Conservation (phyloP, 1,140 invertebrate genomes). For the Lysiphlebus fabarum region DNA sequence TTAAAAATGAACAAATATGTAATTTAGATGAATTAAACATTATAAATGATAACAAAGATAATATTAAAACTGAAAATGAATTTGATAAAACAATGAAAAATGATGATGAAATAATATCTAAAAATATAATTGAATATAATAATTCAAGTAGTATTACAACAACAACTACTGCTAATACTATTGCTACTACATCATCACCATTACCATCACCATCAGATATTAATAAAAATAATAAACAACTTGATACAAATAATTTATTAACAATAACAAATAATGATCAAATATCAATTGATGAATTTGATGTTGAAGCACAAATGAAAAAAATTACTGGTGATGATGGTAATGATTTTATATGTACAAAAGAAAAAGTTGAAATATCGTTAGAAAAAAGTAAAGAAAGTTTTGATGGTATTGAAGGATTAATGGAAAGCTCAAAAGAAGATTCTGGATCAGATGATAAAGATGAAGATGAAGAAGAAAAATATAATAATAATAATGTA, state of each 20-base stretch:
- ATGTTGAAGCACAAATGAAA: conserved; percentile 52
- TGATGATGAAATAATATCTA: conserved; percentile 35
- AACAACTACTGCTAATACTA: too few species aligned
- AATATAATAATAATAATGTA: neutral
- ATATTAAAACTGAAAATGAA: too few species aligned
- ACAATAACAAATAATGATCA: conserved; percentile 9
- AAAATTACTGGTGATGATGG: conserved; percentile 51
- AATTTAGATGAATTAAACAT: too few species aligned
- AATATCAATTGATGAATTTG: conserved; percentile 47
- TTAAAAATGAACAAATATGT: conserved; percentile 45
- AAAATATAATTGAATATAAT: too few species aligned
- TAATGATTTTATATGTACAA: conserved; percentile 39
- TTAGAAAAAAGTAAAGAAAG: conserved; percentile 43
- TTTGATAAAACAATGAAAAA: conserved; percentile 39
- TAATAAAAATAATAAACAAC: conserved; percentile 31
- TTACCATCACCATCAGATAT: conserved; percentile 13
- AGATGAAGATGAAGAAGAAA: conserved; percentile 3
- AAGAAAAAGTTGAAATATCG: conserved; percentile 41
- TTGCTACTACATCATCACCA: too few species aligned
- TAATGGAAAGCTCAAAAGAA: conserved; percentile 53
- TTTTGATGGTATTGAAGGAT: conserved; percentile 49
- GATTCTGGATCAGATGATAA: conserved; percentile 41
- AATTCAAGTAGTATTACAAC: too few species aligned
- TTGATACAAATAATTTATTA: neutral
- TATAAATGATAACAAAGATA: too few species aligned